Percentiles rank a stretch among this genome's conserved stretches.
phyloP scores from a whole-genome alignment of 2,888 invertebrate genomes.

The Thera obeliscata region DNA sequence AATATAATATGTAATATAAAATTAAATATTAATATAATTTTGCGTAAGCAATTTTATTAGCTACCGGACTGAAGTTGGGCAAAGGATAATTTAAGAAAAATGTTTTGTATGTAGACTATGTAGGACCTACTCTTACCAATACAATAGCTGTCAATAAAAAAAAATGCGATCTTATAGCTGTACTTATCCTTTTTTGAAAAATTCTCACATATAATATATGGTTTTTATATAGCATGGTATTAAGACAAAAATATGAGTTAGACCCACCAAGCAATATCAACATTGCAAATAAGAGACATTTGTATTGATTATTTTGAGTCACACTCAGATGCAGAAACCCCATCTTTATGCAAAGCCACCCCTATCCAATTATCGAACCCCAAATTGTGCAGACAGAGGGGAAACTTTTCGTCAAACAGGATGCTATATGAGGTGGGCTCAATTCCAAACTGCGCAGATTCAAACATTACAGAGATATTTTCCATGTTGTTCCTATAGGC shows the following conservation, averaged over 20 bases:
- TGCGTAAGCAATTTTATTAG: conserved; percentile 42
- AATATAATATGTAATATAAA: conserved; percentile 3
- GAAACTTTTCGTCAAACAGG: conserved; percentile 26
- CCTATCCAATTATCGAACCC: conserved; percentile 34
- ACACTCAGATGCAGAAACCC: conserved; percentile 22
- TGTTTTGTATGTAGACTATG: no score
- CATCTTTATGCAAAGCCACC: conserved; percentile 25
- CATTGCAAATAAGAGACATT: conserved; percentile 9
- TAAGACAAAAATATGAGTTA: not conserved
- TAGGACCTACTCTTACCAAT: no score
- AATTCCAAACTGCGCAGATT: conserved; percentile 7
- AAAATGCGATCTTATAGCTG: no score
- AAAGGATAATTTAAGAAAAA: conserved; percentile 18
- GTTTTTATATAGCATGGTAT: no score
- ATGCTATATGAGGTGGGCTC: conserved; percentile 20
- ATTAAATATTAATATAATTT: conserved; percentile 49
- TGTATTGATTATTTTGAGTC: conserved; percentile 29
- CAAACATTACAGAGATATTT: not conserved
- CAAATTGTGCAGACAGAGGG: conserved; percentile 32
- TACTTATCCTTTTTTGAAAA: no score
- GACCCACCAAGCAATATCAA: conserved; percentile 2
- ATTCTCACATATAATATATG: no score
- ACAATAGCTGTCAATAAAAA: no score
- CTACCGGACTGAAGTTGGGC: conserved; percentile 31
- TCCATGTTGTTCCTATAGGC: not conserved